Conservation (phyloP, 1,140 invertebrate genomes). For the Euschistus heros region DNA sequence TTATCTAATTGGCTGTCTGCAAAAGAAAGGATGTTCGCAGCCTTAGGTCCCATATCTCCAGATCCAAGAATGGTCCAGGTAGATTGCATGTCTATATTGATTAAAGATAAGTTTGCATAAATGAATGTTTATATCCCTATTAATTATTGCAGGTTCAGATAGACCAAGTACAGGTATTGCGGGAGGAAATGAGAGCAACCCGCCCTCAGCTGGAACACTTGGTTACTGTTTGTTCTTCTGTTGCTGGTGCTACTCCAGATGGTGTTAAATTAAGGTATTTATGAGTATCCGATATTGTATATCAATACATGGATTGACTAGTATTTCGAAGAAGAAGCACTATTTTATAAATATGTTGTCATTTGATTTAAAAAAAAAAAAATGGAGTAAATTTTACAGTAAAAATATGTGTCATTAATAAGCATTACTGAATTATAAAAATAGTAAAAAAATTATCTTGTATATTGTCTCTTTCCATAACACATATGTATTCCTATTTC, state of each 20-base stretch:
- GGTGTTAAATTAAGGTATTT: neutral
- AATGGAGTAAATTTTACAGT: too few species aligned
- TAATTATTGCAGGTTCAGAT: neutral
- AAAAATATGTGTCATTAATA: too few species aligned
- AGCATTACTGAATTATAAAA: too few species aligned
- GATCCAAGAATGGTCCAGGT: slow-evolving; percentile 86
- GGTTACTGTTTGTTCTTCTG: slow-evolving; percentile 52
- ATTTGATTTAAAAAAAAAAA: too few species aligned
- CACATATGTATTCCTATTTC: too few species aligned
- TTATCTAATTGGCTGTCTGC: slow-evolving; percentile 76
- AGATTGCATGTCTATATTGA: neutral
- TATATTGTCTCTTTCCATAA: too few species aligned
- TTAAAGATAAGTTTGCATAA: neutral
- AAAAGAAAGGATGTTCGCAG: slow-evolving; percentile 90
- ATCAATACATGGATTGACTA: too few species aligned
- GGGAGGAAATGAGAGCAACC: slow-evolving; percentile 85
- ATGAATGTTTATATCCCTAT: neutral
- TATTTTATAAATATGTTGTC: too few species aligned
- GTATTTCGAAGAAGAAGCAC: too few species aligned
- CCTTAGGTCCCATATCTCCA: slow-evolving; percentile 85
- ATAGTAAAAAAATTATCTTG: too few species aligned
- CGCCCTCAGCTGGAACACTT: slow-evolving; percentile 80
- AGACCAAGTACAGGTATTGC: slow-evolving; percentile 53
- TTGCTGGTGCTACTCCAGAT: neutral
- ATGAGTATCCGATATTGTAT: too few species aligned